phyloP scores from a whole-genome alignment of 2,113 vertebrate genomes.

The Hassar affinis region DNA sequence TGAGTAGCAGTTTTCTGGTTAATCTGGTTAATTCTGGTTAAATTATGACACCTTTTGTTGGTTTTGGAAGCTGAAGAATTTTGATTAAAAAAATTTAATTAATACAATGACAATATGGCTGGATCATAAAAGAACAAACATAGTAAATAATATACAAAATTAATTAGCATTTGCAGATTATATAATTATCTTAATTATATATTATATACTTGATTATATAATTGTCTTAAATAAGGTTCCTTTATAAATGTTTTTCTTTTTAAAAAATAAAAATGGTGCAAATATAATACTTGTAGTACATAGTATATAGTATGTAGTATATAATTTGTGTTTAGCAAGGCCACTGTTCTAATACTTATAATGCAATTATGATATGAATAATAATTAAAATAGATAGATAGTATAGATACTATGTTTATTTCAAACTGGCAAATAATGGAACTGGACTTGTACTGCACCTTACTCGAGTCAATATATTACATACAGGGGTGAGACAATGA shows the following conservation, averaged over 20 bases:
- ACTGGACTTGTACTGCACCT: too few relatives aligned
- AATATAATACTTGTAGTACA: background rate
- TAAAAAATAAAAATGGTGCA: background rate
- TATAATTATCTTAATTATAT: too few relatives aligned
- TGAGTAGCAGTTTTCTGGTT: background rate
- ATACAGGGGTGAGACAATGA: too few relatives aligned
- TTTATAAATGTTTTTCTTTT: background rate
- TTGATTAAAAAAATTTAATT: background rate
- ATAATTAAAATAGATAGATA: too few relatives aligned
- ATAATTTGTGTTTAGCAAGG: slow-evolving; percentile 10
- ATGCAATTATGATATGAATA: too few relatives aligned
- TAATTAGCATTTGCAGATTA: background rate
- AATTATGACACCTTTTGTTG: background rate
- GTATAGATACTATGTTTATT: too few relatives aligned
- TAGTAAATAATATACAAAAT: background rate
- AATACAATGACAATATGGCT: background rate
- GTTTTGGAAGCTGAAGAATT: background rate
- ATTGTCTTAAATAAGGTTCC: background rate
- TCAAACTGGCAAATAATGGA: too few relatives aligned
- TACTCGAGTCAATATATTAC: too few relatives aligned
- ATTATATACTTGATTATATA: too few relatives aligned
- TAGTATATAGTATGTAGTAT: too few relatives aligned
- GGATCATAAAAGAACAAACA: background rate
- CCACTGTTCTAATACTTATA: background rate
- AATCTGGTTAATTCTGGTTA: too few relatives aligned